A percentile compares a stretch with the other conserved stretches of the same genome.
phyloP scores from a whole-genome alignment of 2,888 invertebrate species.

The Athrips mouffetella region DNA sequence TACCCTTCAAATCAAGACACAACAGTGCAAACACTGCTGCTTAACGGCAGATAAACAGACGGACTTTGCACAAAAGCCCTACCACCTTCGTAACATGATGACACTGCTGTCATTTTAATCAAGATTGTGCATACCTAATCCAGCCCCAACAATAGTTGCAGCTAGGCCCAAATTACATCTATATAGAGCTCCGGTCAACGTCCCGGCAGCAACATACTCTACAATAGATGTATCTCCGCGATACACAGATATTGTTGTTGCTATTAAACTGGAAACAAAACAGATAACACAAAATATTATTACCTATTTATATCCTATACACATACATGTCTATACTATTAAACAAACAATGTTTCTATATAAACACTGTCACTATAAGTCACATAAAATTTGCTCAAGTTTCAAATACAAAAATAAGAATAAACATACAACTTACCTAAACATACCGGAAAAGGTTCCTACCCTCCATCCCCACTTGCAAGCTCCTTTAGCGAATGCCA shows the following conservation, averaged over 20 bases:
- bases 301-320: too few relatives aligned
- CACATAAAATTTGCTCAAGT: neutral
- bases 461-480: constrained; percentile 83
- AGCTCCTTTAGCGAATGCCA: constrained; percentile 85
- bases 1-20: too few relatives aligned
- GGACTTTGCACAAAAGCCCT: too few relatives aligned
- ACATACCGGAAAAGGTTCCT: constrained; percentile 81
- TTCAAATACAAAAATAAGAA: neutral
- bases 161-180: constrained; percentile 83
- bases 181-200: constrained; percentile 81
- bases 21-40: too few relatives aligned
- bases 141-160: constrained; percentile 82
- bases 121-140: constrained; percentile 72
- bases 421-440: constrained; percentile 70
- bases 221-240: constrained; percentile 81
- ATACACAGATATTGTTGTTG: constrained; percentile 82
- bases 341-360: too few relatives aligned
- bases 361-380: too few relatives aligned
- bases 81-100: neutral
- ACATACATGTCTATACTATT: too few relatives aligned
- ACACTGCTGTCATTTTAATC: neutral
- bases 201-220: constrained; percentile 83
- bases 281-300: too few relatives aligned
- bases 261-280: constrained; percentile 74
- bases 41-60: too few relatives aligned